Conservation (phyloP, 1,140 invertebrate genomes). For the Tachypleus tridentatus region DNA sequence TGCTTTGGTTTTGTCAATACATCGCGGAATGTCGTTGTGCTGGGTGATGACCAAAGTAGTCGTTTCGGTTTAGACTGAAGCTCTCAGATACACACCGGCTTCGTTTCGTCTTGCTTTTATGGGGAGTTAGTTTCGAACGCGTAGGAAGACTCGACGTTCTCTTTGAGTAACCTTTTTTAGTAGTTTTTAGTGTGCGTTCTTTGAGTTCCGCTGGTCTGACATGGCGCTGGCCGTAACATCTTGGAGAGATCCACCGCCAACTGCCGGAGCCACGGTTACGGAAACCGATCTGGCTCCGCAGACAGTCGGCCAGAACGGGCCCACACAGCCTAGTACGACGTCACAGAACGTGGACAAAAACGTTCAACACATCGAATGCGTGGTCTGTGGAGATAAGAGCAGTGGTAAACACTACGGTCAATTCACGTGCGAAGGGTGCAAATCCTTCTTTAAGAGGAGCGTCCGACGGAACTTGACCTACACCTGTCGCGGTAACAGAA, state of each 20-base stretch:
- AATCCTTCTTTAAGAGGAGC: constrained; percentile 96
- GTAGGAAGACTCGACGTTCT: too few relatives aligned
- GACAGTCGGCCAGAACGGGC: constrained; percentile 1
- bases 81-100: too few relatives aligned
- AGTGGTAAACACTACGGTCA: constrained; percentile 98
- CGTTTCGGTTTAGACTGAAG: too few relatives aligned
- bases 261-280: constrained; percentile 12
- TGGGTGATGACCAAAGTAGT: too few relatives aligned
- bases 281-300: constrained; percentile 20
- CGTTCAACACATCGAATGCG: constrained; percentile 83
- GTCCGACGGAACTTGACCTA: constrained; percentile 94
- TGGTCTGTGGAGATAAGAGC: constrained; percentile 97
- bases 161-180: background rate
- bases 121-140: too few relatives aligned
- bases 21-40: too few relatives aligned
- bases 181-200: too few relatives aligned
- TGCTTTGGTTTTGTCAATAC: too few relatives aligned
- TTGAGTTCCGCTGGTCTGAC: too few relatives aligned
- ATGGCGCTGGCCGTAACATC: constrained; percentile 28
- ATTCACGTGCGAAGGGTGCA: constrained; percentile 98
- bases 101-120: too few relatives aligned
- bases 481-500: constrained; percentile 89
- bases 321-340: constrained; percentile 24
- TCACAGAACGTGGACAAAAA: constrained; percentile 50
- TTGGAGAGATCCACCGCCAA: constrained; percentile 29